Conservation (phyloP, 2,888 invertebrate species). For the Pandemis corylana region DNA sequence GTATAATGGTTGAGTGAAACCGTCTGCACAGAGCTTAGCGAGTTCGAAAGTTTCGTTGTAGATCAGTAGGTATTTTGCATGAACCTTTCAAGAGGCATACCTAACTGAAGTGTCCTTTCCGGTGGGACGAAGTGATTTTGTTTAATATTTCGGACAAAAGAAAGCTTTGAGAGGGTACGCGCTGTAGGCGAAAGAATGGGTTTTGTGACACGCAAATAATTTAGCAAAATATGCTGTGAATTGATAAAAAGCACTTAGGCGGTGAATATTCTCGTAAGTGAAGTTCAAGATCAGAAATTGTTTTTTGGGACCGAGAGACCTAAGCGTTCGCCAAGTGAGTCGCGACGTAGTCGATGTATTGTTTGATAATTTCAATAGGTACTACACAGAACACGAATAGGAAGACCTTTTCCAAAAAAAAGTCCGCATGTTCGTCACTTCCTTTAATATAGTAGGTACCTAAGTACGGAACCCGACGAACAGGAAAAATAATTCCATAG, state of each 20-base stretch:
- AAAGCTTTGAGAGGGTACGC: conserved; percentile 21
- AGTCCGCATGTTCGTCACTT: too few relatives aligned
- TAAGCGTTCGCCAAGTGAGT: not conserved
- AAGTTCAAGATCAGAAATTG: not conserved
- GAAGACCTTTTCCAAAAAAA: too few relatives aligned
- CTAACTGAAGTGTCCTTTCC: conserved; percentile 38
- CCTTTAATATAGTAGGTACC: too few relatives aligned
- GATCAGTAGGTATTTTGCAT: conserved; percentile 32
- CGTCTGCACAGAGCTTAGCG: conserved; percentile 13
- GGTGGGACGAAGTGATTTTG: conserved; percentile 33
- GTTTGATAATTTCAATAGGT: too few relatives aligned
- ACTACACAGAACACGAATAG: too few relatives aligned
- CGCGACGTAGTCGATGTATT: too few relatives aligned
- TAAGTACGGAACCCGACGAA: too few relatives aligned
- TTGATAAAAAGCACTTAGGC: conserved; percentile 13
- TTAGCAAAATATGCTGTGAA: conserved; percentile 12
- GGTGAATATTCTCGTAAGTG: not conserved
- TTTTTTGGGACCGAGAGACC: not conserved
- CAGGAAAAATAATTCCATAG: too few relatives aligned
- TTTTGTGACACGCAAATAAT: conserved; percentile 10
- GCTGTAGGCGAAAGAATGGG: conserved; percentile 26
- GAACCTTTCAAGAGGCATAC: conserved; percentile 4
- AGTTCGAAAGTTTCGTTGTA: conserved; percentile 23
- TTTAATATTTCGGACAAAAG: conserved; percentile 37
- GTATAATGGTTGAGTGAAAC: conserved; percentile 16